Evolutionary conservation across 1,140 invertebrate species (phyloP), one percentile per base, ranked within the genome.

Genomic region (Phymastichus coffea): DNA sequence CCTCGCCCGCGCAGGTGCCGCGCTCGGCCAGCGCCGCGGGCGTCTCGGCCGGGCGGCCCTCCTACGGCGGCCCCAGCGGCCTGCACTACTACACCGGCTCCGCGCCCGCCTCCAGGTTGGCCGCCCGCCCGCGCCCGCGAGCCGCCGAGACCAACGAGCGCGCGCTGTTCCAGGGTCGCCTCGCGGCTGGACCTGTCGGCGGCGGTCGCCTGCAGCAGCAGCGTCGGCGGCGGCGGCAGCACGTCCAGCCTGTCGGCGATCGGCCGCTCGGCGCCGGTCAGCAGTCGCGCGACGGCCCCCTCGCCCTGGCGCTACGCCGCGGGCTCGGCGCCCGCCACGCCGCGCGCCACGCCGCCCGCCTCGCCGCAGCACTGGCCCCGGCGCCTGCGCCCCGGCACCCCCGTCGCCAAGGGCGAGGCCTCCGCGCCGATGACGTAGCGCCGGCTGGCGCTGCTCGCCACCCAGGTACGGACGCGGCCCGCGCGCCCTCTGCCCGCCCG

Each of bases 1-100:
- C 80, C 4, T 76, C 75, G 19, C 76, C 76, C 26, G 76, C 74
- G n/a, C n/a, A n/a, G n/a, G 33, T 80, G 26, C 70, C 74, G 0
- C 77, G 81, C 15, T 81, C 82, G 35, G 71, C 80, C 14, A 89
- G 87, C 62, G 83, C n/a, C n/a, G n/a, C n/a, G n/a, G n/a, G 83
- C 0, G 57, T 76, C 9, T 80, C 83, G 1, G 83, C 84, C 28
- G 83, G 83, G 25, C 19, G 88, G 87, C 38, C 88, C 88, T n/a
- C n/a, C n/a, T n/a, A n/a, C n/a, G n/a, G n/a, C 19, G 88, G 87
- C 38, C 88, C 88, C 0, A 86, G 88, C 10, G 87, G 87, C 8
- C 77, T 90, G 19, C 86, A 87, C 68, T 88, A 86, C 64, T 90
- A 89, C 67, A 89, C 88, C 52, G 87, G 88, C 74, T 77, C 75